Evolutionary conservation across 2,797 vertebrate genomes (phyloP).

Genomic region (Esox lucius): DNA sequence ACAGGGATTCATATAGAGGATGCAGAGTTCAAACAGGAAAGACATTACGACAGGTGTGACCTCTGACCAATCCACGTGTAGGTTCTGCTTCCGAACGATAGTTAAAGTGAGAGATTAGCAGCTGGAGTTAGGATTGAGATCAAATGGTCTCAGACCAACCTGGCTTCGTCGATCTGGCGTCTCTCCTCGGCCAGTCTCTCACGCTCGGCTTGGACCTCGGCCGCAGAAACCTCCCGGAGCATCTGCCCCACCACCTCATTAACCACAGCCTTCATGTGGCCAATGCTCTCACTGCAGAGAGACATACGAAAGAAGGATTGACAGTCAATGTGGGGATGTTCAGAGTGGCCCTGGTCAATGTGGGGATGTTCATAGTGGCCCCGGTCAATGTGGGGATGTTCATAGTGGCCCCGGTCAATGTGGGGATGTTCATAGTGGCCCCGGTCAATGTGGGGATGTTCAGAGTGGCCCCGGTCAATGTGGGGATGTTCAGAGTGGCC

Average conservation of each 20-base stretch:
- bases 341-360: neutral
- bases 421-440: no score
- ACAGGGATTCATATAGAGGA: neutral
- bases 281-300: constrained; percentile 73
- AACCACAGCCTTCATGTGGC: constrained; percentile 73
- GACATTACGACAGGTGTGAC: neutral
- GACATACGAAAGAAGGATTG: neutral
- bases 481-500: no score
- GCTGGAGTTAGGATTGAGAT: neutral
- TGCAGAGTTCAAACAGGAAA: neutral
- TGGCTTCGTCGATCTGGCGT: constrained; percentile 82
- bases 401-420: no score
- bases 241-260: constrained; percentile 73
- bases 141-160: constrained; percentile 58
- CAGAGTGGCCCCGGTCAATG: no score
- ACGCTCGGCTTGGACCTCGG: constrained; percentile 69
- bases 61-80: neutral
- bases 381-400: no score
- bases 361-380: no score
- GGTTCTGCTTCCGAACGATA: neutral
- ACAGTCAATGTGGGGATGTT: neutral
- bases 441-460: no score
- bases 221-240: constrained; percentile 69
- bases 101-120: neutral
- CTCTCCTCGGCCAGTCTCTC: constrained; percentile 79